A percentile compares a stretch with the other conserved stretches of the same genome.
These are phyloP conservation scores for Equus przewalskii DNA, from an alignment of 2,113 vertebrate genomes.

Conservation along the genomic window DNA sequence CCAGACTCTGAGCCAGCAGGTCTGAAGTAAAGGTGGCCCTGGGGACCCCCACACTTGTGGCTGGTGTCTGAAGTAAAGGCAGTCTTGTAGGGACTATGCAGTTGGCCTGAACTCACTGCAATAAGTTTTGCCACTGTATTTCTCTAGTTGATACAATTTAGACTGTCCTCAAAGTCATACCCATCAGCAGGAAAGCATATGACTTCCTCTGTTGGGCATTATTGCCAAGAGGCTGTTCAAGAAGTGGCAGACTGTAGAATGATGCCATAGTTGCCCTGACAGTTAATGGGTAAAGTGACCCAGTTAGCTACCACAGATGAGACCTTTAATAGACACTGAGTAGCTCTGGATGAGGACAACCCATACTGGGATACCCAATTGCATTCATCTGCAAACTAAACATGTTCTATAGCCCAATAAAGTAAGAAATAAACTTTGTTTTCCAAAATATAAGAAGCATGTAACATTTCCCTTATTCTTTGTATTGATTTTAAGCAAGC, in stretches of 20 bases:
- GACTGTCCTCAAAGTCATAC: constrained; percentile 61
- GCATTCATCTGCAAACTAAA: constrained; percentile 68
- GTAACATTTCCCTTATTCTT: constrained; percentile 32
- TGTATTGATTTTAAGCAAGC: constrained; percentile 10
- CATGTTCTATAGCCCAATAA: constrained; percentile 47
- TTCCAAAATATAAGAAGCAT: constrained; percentile 41
- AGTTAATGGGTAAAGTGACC: constrained; percentile 81
- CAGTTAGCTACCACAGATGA: constrained; percentile 80
- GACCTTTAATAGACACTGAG: constrained; percentile 67
- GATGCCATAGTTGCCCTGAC: constrained; percentile 76
- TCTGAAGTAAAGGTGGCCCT: background rate
- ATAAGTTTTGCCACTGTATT: background rate
- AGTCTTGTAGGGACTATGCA: background rate
- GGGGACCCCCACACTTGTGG: background rate
- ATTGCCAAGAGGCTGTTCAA: constrained; percentile 79
- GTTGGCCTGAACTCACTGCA: background rate
- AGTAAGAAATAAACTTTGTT: constrained; percentile 24
- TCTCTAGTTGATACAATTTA: constrained; percentile 41
- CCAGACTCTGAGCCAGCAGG: background rate
- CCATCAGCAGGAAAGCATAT: constrained; percentile 24
- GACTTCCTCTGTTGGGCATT: constrained; percentile 63
- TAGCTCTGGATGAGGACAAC: constrained; percentile 51
- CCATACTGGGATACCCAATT: constrained; percentile 69
- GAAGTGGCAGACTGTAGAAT: constrained; percentile 81
- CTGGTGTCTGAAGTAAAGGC: background rate